These are phyloP conservation scores for Pseudomugil gertrudae DNA, from an alignment of 2,797 vertebrate species.

Conservation along the genomic window DNA sequence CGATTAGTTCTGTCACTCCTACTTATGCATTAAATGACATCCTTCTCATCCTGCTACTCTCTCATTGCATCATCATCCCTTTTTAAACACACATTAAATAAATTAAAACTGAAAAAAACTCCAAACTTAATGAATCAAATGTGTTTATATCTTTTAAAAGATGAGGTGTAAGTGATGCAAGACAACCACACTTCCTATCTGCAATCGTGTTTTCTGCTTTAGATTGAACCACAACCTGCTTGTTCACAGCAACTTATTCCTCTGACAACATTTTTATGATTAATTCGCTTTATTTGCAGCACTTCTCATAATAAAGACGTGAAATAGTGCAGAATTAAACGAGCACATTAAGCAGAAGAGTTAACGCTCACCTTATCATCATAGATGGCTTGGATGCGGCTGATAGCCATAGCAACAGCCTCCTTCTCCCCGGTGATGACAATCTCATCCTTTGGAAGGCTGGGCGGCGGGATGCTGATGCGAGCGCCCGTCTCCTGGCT, in stretches of 20 bases:
- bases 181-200: background rate
- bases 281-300: too few species aligned
- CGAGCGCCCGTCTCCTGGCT: slow-evolving; percentile 83
- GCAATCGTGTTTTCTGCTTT: too few species aligned
- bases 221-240: background rate
- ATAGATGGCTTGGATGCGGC: slow-evolving; percentile 81
- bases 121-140: too few species aligned
- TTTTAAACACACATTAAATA: too few species aligned
- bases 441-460: slow-evolving; percentile 84
- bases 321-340: background rate
- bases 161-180: background rate
- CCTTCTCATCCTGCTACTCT: slow-evolving; percentile 66
- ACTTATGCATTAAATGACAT: slow-evolving; percentile 40
- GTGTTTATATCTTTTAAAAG: too few species aligned
- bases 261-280: too few species aligned
- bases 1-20: slow-evolving; percentile 35
- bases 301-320: too few species aligned
- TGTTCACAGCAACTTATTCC: background rate
- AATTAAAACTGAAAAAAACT: too few species aligned
- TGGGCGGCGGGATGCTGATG: slow-evolving; percentile 82
- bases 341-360: background rate
- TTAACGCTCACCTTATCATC: slow-evolving; percentile 80
- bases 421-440: slow-evolving; percentile 86
- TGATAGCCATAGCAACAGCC: slow-evolving; percentile 79
- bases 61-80: slow-evolving; percentile 3